Conservation (phyloP, 1,140 invertebrate genomes). For the Augochlora pura region DNA sequence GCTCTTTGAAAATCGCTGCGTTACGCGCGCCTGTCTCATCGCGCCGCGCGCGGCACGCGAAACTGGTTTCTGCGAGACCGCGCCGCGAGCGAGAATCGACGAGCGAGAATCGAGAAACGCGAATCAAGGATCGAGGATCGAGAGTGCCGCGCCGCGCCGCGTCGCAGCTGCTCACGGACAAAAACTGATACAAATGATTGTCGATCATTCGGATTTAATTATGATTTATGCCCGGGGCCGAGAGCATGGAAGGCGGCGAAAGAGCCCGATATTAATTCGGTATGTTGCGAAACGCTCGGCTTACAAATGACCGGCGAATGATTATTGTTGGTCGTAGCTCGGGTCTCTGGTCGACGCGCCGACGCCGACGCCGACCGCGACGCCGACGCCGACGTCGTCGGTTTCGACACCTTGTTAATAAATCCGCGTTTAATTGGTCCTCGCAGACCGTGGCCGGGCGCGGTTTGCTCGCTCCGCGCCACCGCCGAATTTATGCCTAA, state of each 20-base stretch:
- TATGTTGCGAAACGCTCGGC: constrained; percentile 20
- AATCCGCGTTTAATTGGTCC: constrained; percentile 27
- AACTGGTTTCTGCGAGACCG: constrained; percentile 34
- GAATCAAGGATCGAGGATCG: constrained; percentile 17
- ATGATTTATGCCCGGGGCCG: constrained; percentile 31
- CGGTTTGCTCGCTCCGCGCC: background rate
- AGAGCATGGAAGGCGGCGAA: background rate
- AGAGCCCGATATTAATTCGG: background rate
- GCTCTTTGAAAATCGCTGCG: background rate
- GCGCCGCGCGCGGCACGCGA: background rate
- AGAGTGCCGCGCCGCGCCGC: background rate
- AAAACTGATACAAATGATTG: constrained; percentile 44
- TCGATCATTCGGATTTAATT: constrained; percentile 44
- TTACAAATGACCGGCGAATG: background rate
- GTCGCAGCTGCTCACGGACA: constrained; percentile 32
- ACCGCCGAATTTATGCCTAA: background rate
- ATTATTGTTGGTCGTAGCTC: background rate
- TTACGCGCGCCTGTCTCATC: background rate
- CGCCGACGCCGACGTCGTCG: no score
- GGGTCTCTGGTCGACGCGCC: no score
- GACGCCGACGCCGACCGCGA: no score
- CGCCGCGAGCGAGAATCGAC: no score
- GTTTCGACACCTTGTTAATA: constrained; percentile 44
- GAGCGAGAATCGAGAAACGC: no score
- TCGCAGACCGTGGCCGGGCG: background rate